Evolutionary conservation across 1,140 invertebrate species (phyloP).

Genomic region (Mamestra configurata): DNA sequence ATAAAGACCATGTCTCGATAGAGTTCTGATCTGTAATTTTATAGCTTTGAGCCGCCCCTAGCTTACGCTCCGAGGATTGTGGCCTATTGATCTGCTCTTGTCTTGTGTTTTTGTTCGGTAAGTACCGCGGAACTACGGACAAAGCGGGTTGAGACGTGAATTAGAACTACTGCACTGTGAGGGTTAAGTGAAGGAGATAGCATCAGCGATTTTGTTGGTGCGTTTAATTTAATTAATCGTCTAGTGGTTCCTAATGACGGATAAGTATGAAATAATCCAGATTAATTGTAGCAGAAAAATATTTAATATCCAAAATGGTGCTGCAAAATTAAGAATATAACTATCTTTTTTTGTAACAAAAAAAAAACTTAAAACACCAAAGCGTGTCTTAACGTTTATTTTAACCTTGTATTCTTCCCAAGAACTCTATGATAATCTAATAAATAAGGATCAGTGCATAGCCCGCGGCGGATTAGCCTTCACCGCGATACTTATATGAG

Average conservation of each 20-base stretch:
- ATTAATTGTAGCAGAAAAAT: too few species aligned
- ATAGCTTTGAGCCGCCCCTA: conserved; percentile 81
- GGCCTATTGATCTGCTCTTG: conserved; percentile 76
- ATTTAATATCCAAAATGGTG: too few species aligned
- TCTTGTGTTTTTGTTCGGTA: conserved; percentile 73
- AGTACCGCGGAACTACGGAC: conserved; percentile 52
- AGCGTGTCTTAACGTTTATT: background rate
- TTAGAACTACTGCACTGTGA: conserved; percentile 34
- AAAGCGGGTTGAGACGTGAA: conserved; percentile 44
- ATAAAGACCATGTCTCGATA: conserved; percentile 86
- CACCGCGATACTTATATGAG: conserved; percentile 85
- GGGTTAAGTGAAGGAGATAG: conserved; percentile 9
- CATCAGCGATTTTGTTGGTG: conserved; percentile 5
- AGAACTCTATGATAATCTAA: conserved; percentile 60
- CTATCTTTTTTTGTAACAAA: too few species aligned
- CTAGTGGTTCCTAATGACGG: background rate
- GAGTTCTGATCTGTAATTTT: conserved; percentile 88
- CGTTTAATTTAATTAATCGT: background rate
- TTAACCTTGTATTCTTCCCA: background rate
- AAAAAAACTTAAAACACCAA: background rate
- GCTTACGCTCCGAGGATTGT: conserved; percentile 72
- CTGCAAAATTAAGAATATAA: too few species aligned
- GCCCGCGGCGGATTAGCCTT: conserved; percentile 80
- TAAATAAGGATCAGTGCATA: conserved; percentile 65
- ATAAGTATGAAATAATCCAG: too few species aligned